These are phyloP conservation scores for Himalopsyche phryganea DNA, from an alignment of 1,140 invertebrate species.

Conservation along the genomic window DNA sequence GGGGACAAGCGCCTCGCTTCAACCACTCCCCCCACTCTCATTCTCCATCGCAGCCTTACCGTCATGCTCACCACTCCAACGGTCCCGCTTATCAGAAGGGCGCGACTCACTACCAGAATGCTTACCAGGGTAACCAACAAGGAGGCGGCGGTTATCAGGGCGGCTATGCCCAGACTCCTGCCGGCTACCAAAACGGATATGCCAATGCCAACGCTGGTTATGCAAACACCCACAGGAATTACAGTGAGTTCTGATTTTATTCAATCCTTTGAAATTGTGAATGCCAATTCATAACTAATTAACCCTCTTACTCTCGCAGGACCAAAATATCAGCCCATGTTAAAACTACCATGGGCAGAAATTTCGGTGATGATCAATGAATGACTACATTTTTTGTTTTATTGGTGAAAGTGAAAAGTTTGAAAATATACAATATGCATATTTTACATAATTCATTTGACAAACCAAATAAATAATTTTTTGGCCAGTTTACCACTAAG, in stretches of 20 bases:
- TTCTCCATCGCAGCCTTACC: constrained; percentile 6
- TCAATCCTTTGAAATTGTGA: too few species aligned
- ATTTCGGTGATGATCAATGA: too few species aligned
- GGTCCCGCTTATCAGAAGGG: constrained; percentile 17
- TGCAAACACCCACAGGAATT: constrained; percentile 36
- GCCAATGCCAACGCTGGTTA: constrained; percentile 46
- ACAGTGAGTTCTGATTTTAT: constrained; percentile 30
- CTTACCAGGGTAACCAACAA: constrained; percentile 3
- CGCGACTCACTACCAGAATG: constrained; percentile 37
- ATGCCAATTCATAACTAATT: too few species aligned
- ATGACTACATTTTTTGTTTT: too few species aligned
- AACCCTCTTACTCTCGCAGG: too few species aligned
- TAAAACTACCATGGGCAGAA: too few species aligned
- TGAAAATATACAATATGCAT: too few species aligned
- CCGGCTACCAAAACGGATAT: constrained; percentile 49
- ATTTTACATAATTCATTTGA: too few species aligned
- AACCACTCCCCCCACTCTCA: constrained; percentile 4
- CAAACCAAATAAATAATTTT: too few species aligned
- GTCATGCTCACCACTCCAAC: constrained; percentile 13
- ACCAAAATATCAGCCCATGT: too few species aligned
- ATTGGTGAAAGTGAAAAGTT: too few species aligned
- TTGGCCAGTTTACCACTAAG: too few species aligned
- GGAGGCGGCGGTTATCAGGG: constrained; percentile 44
- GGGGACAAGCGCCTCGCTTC: constrained; percentile 42
- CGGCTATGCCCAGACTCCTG: constrained; percentile 40